Base-by-base conservation (phyloP, 2,888 invertebrate genomes). In the Agrotis clavis region DNA sequence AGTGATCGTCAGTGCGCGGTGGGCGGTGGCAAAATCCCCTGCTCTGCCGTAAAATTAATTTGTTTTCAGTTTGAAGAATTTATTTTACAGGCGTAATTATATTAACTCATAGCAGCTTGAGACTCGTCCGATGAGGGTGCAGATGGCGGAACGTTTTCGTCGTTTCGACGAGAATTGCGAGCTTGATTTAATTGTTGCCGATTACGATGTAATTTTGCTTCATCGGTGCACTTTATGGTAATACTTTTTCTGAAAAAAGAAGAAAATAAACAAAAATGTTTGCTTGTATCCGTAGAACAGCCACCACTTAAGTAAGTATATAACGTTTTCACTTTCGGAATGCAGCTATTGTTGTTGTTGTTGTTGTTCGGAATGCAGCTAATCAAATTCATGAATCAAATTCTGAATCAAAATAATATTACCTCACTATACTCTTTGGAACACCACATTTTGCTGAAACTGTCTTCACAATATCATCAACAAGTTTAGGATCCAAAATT, bases 191-290 rank as follows among this genome's bases (percentile, higher is more conserved):
- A 86, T 48, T 85, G 87, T 82, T 90, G 91, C 3, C 95, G 92
- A 79, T 93, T 94, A 4, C 96, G 95, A 81, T 93, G 95, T 89
- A 97, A 92, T 88, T 97, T 97, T 41, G 97, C 96, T 90, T 97
- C 97, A 81, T 97, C 97, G 0, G 97, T 96, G 81, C 97, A 97
- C 87, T 97, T 97, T 1, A 96, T 96, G 30, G 97, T 97, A 35
- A 97, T 97, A 16, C 94, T 94, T 73, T 93, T 95, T 73, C 97
- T 96, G 90, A 51, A 54, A 64, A 47, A 35, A 35, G 85, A 59
- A 57, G 67, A 62, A 53, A 59, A 41, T 11, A 41, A 41, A 41
- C 41, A 41, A 11, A 25, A 41, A 41, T 41, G 41, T 41, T 41
- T 9, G 41, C 41, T 11, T 41, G 5, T 35, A 30, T 30, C 30